Base-by-base conservation (phyloP, 2,888 invertebrate species). In the Siphlonurus alternatus region DNA sequence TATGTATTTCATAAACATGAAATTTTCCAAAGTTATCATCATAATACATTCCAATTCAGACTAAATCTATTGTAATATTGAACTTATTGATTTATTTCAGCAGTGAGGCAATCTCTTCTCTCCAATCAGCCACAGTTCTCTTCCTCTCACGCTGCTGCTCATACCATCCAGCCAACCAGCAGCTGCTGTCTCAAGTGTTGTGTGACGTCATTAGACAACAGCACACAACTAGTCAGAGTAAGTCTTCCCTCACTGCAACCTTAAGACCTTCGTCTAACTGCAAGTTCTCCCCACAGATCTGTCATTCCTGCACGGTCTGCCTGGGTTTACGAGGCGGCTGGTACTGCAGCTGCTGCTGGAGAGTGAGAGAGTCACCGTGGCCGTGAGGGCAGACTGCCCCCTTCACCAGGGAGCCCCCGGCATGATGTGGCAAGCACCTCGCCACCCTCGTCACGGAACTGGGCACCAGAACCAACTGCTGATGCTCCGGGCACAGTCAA, bases 291-390 rank as follows among this genome's bases (percentile, higher is more conserved):
- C n/a, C 68, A 20, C 65, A 76, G 76, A 75, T 69, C 72, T 75
- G 1, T 71, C 73, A 66, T 77, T 76, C 68, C 73, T 77, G 1
- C 76, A 76, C 60, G 87, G 87, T 15, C 88, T 94, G 72, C 88
- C 90, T 0, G 93, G 93, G 5, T 94, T 94, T 77, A 89, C 92
- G 54, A 83, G 94, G 25, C 83, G 93, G 63, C 78, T 95, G 65
- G 86, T 94, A 68, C 78, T 94, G 63, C 93, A 94, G 71, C 80
- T 94, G 64, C 78, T 95, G 67, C 77, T 95, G 67, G 92, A 93
- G 71, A 89, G 88, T 71, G 93, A 93, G 76, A 88, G 88, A 70
- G 84, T 89, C 66, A 80, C 85, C 23, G 87, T 93, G 23, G 87
- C 87, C 69, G 83, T 93, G 65, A 76, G 75, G 1, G 77, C 74